Evolutionary conservation across 2,797 vertebrate species (phyloP).

Genomic region (Heliangelus exortis): DNA sequence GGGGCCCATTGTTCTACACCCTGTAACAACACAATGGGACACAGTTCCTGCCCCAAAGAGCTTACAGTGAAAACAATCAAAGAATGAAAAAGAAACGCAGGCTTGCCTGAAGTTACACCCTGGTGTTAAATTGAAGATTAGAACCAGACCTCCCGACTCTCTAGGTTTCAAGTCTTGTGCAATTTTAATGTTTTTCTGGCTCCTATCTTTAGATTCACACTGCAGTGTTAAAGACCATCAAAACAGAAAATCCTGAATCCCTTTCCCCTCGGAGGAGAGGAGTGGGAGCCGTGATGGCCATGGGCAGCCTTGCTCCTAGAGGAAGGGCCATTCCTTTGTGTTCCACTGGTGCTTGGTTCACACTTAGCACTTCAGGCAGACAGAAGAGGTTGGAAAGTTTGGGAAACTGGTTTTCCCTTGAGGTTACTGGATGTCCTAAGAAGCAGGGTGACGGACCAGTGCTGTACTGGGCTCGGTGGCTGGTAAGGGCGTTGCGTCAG

Average conservation of each 20-base stretch:
- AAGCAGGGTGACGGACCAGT: rapidly evolving
- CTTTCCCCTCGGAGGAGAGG: neutral
- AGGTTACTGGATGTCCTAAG: neutral
- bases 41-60: constrained; percentile 72
- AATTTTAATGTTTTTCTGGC: constrained; percentile 31
- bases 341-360: neutral
- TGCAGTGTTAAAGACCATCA: constrained; percentile 18
- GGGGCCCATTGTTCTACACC: constrained; percentile 73
- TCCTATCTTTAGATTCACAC: constrained; percentile 37
- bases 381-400: neutral
- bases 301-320: neutral
- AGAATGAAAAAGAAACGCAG: constrained; percentile 68
- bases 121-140: constrained; percentile 71
- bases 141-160: constrained; percentile 66
- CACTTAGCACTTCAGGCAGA: rapidly evolving
- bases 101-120: constrained; percentile 70
- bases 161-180: constrained; percentile 61
- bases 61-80: constrained; percentile 73
- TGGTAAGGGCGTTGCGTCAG: neutral
- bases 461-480: neutral
- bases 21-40: constrained; percentile 73
- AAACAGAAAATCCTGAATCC: constrained; percentile 2
- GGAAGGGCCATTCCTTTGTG: neutral
- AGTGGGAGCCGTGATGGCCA: neutral
- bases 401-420: neutral